phyloP scores from a whole-genome alignment of 92 coral and sea anemone species.

The Heteractis magnifica region DNA sequence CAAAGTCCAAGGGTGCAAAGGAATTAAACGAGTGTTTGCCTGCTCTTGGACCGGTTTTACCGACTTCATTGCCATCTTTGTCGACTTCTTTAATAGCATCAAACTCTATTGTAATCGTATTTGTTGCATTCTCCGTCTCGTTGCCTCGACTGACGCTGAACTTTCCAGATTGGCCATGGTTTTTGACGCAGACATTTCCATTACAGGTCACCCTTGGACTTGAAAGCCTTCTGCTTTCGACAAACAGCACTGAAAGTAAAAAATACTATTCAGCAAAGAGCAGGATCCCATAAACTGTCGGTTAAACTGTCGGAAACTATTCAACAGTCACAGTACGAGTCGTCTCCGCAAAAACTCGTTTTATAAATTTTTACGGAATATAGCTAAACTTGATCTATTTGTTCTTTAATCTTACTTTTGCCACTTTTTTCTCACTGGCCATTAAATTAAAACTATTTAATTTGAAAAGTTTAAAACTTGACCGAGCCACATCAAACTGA shows the following conservation, averaged over 20 bases:
- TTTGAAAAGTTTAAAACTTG: not conserved
- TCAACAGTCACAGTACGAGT: too few species aligned
- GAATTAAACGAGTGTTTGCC: constrained; percentile 12
- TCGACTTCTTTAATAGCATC: constrained; percentile 31
- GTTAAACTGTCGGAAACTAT: too few species aligned
- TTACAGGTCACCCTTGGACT: not conserved
- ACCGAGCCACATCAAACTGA: too few species aligned
- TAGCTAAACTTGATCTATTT: too few species aligned
- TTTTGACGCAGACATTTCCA: not conserved
- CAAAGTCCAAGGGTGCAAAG: constrained; percentile 21
- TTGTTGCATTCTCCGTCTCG: constrained; percentile 1
- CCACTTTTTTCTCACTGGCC: not conserved
- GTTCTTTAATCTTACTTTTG: not conserved
- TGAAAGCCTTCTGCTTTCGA: not conserved
- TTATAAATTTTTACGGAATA: too few species aligned
- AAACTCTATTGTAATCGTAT: constrained; percentile 18
- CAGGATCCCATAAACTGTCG: too few species aligned
- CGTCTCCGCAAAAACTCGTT: too few species aligned
- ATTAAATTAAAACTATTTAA: too few species aligned
- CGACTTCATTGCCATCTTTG: constrained; percentile 26
- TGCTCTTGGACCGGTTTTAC: constrained; percentile 6
- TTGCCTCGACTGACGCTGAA: constrained; percentile 22
- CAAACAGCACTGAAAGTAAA: not conserved
- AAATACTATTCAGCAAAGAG: too few species aligned
- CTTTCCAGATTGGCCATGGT: constrained; percentile 36